Evolutionary conservation across 2,888 invertebrate species (phyloP).

Genomic region (Melipona beecheii): DNA sequence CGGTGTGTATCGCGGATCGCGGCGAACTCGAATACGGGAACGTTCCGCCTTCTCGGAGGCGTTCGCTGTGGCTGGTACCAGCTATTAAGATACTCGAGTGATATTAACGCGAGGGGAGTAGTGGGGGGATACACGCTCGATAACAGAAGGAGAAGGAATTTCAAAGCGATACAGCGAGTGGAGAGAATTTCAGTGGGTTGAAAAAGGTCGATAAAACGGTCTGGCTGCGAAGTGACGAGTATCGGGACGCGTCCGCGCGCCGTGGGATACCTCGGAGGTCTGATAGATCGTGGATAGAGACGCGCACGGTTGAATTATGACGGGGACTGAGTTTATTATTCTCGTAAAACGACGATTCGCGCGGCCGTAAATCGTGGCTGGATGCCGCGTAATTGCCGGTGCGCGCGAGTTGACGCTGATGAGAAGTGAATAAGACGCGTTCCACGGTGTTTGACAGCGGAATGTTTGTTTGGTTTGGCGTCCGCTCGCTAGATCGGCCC

Average conservation of each 20-base stretch:
- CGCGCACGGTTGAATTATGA: constrained; percentile 50
- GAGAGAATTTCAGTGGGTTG: constrained; percentile 62
- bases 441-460: neutral
- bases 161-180: constrained; percentile 52
- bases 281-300: constrained; percentile 54
- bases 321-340: constrained; percentile 54
- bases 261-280: constrained; percentile 33
- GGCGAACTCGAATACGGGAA: constrained; percentile 15
- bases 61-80: constrained; percentile 43
- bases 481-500: neutral
- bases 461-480: neutral
- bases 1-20: neutral
- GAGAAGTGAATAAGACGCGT: constrained; percentile 26
- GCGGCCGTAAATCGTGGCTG: constrained; percentile 44
- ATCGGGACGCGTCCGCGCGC: constrained; percentile 20
- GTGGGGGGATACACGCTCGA: constrained; percentile 39
- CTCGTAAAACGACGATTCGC: constrained; percentile 42
- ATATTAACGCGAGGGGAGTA: constrained; percentile 66
- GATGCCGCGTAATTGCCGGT: constrained; percentile 47
- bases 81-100: constrained; percentile 77
- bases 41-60: constrained; percentile 14
- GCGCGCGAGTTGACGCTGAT: constrained; percentile 26
- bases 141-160: constrained; percentile 44
- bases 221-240: constrained; percentile 44
- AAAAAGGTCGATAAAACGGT: constrained; percentile 60